Evolutionary conservation across 1,140 invertebrate genomes (phyloP), one percentile per base, ranked within the genome.

Genomic region (Magallana gigas): DNA sequence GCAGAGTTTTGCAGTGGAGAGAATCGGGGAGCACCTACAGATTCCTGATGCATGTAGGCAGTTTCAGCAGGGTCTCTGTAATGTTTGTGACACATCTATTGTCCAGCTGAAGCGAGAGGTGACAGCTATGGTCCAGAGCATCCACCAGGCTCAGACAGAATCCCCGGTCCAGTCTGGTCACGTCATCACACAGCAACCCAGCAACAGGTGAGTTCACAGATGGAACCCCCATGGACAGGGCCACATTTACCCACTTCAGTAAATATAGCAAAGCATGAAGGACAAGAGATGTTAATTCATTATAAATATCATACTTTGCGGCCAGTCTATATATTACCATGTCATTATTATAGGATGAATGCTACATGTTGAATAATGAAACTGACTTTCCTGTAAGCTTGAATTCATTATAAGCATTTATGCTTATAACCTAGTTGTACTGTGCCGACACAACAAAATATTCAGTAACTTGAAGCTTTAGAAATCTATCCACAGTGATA

Each of bases 81-180:
- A 90, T 80, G 91, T 92, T 1, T 94, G 93, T 88, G 90, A 92
- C 87, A 93, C 92, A 0, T 91, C 89, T 71, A 82, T 92, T 59
- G 81, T 83, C 1, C 90, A 92, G 56, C 87, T 94, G 16, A 92
- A 92, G 71, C 91, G 91, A 56, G 93, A 94, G 88, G 93, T 92
- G 9, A 87, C 93, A 29, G 88, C 89, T n/a, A 94, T 93, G 93
- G 92, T 94, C 57, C 92, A 93, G 85, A 92, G 91, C 84, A 92
- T 94, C 81, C 91, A 93, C 68, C 91, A 92, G 58, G 93, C 92
- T n/a, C 93, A 94, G 89, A 88, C 84, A n/a, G 89, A 91, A 64
- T 84, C 57, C 57, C 84, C 84, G 1, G 8, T 76, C 23, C 68
- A 76, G 8, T 29, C 68, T 29, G 16, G 36, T 85, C 36, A 76